A percentile compares a stretch with the other conserved stretches of the same genome.
Conservation (phyloP, 2,888 invertebrate species). For the Meteorus colon region DNA sequence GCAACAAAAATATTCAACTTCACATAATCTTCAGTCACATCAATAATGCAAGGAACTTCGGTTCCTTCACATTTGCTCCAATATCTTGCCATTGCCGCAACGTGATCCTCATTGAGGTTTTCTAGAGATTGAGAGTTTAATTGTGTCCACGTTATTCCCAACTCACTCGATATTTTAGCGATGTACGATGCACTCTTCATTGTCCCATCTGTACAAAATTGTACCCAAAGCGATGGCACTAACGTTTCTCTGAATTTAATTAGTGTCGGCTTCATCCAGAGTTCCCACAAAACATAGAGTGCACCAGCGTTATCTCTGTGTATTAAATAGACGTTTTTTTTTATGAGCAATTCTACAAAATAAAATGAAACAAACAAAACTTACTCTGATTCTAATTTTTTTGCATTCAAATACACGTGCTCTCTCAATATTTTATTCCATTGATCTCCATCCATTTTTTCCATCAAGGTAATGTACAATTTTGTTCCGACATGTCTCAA, state of each 20-base stretch:
- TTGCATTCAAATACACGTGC: conserved; percentile 54
- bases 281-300: conserved; percentile 60
- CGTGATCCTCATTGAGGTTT: conserved; percentile 45
- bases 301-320: conserved; percentile 58
- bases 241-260: conserved; percentile 46
- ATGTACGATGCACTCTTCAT: conserved; percentile 57
- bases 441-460: conserved; percentile 71
- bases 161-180: conserved; percentile 56
- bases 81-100: background rate
- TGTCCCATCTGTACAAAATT: conserved; percentile 34
- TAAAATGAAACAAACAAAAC: conserved; percentile 44
- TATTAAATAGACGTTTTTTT: conserved; percentile 32
- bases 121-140: conserved; percentile 40
- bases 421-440: conserved; percentile 74
- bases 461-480: conserved; percentile 76
- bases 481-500: conserved; percentile 78
- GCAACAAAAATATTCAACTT: conserved; percentile 62
- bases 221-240: conserved; percentile 52
- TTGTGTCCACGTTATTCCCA: conserved; percentile 32
- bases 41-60: conserved; percentile 10
- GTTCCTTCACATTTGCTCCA: background rate
- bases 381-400: conserved; percentile 61
- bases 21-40: conserved; percentile 44
- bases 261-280: conserved; percentile 64
- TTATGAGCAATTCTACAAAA: background rate